Evolutionary conservation across 2,888 invertebrate species (phyloP).

Genomic region (Isoperla grammatica): DNA sequence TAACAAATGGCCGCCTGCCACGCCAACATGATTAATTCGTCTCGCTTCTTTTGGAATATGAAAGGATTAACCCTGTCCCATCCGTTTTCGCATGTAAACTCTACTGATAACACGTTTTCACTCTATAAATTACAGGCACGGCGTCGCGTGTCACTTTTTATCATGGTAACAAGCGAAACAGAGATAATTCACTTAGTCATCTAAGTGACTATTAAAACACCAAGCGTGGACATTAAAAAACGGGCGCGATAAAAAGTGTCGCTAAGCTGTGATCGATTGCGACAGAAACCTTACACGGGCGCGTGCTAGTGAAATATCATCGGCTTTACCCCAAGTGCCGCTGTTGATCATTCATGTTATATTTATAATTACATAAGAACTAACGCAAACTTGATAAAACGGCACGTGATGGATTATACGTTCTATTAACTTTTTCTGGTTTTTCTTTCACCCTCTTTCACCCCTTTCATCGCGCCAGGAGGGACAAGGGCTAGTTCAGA

Average conservation of each 20-base stretch:
- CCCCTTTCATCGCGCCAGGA: background rate
- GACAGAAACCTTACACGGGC: background rate
- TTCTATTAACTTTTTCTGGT: background rate
- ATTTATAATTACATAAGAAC: background rate
- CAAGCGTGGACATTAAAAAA: slow-evolving; percentile 21
- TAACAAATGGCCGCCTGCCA: background rate
- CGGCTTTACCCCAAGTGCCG: no score
- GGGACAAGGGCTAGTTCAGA: background rate
- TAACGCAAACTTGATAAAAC: slow-evolving; percentile 7
- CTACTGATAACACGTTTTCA: background rate
- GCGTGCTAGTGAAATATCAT: slow-evolving; percentile 1
- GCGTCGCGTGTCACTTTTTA: slow-evolving; percentile 13
- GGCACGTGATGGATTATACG: background rate
- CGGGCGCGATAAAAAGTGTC: background rate
- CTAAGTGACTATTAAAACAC: slow-evolving; percentile 25
- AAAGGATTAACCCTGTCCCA: slow-evolving; percentile 16
- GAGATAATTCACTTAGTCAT: slow-evolving; percentile 27
- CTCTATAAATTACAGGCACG: background rate
- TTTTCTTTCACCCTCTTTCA: background rate
- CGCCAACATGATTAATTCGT: slow-evolving; percentile 23
- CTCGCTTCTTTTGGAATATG: slow-evolving; percentile 21
- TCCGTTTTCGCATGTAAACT: background rate
- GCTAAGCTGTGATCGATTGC: slow-evolving; percentile 15
- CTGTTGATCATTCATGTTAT: background rate
- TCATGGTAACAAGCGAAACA: slow-evolving; percentile 14